These are phyloP conservation scores for Osedax fenrisi DNA, from an alignment of 2,888 invertebrate genomes.

Conservation along the genomic window DNA sequence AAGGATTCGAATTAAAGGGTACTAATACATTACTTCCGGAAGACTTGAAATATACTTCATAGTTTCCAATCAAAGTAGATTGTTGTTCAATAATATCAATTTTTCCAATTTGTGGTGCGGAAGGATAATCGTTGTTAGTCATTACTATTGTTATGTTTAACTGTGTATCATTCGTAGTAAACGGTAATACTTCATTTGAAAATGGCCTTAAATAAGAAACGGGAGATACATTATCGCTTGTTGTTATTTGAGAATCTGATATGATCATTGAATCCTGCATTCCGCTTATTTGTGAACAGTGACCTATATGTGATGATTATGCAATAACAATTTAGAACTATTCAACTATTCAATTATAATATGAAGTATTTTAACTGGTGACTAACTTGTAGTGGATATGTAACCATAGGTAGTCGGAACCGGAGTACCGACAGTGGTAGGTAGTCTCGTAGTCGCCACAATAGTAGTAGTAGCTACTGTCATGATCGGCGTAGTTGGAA, in stretches of 20 bases:
- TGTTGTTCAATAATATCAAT: background rate
- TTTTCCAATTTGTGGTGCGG: slow-evolving; percentile 5
- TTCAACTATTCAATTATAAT: too few species aligned
- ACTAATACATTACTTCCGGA: background rate
- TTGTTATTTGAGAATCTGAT: background rate
- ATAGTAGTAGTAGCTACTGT: too few species aligned
- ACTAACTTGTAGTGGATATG: too few species aligned
- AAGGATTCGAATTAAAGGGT: slow-evolving; percentile 3
- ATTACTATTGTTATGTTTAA: slow-evolving; percentile 7
- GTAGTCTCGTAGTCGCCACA: too few species aligned
- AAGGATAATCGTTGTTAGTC: slow-evolving; percentile 7
- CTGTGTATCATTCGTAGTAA: background rate
- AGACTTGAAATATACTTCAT: slow-evolving; percentile 7
- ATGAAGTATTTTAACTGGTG: too few species aligned
- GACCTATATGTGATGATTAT: too few species aligned
- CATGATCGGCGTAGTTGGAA: too few species aligned
- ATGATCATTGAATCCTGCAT: background rate
- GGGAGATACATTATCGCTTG: background rate
- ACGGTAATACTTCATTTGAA: background rate
- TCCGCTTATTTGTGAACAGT: background rate
- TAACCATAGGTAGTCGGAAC: too few species aligned
- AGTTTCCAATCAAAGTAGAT: background rate
- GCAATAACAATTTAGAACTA: too few species aligned
- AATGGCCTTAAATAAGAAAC: background rate
- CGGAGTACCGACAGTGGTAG: too few species aligned